These are phyloP conservation scores for Hemaris fuciformis DNA, from an alignment of 2,888 invertebrate genomes.

Conservation along the genomic window DNA sequence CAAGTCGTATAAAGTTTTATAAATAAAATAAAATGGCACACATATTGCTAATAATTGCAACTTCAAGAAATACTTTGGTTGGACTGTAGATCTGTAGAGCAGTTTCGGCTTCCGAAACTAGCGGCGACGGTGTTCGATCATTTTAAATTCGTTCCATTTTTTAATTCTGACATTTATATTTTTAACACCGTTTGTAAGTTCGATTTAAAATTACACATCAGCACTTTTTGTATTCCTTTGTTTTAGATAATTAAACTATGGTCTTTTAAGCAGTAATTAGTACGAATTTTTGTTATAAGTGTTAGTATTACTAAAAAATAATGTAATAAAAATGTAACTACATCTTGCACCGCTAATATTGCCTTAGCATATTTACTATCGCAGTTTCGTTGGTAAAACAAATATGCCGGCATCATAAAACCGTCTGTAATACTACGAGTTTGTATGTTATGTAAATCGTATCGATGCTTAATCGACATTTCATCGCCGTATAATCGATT, in stretches of 20 bases:
- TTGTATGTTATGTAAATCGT: background rate
- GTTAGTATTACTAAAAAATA: background rate
- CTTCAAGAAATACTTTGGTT: background rate
- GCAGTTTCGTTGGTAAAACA: background rate
- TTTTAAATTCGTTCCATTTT: slow-evolving; percentile 17
- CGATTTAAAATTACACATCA: slow-evolving; percentile 7
- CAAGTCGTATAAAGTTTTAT: too few relatives aligned
- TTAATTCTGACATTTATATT: slow-evolving; percentile 13
- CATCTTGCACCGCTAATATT: background rate
- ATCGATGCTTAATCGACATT: slow-evolving; percentile 2
- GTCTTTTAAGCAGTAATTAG: background rate
- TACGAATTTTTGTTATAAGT: background rate
- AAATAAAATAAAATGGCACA: too few relatives aligned
- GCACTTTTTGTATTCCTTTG: slow-evolving; percentile 4
- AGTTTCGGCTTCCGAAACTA: slow-evolving; percentile 8
- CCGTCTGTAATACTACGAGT: background rate
- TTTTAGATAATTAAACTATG: background rate
- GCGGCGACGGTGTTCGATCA: slow-evolving; percentile 11
- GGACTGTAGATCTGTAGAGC: background rate
- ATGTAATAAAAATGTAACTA: background rate
- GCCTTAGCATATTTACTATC: background rate
- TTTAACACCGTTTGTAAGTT: too few relatives aligned
- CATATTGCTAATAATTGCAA: too few relatives aligned
- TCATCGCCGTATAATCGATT: slow-evolving; percentile 7
- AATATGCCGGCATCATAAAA: background rate